Evolutionary conservation across 2,888 invertebrate genomes (phyloP), one percentile per base, ranked within the genome.

Genomic region (Tyria jacobaeae): DNA sequence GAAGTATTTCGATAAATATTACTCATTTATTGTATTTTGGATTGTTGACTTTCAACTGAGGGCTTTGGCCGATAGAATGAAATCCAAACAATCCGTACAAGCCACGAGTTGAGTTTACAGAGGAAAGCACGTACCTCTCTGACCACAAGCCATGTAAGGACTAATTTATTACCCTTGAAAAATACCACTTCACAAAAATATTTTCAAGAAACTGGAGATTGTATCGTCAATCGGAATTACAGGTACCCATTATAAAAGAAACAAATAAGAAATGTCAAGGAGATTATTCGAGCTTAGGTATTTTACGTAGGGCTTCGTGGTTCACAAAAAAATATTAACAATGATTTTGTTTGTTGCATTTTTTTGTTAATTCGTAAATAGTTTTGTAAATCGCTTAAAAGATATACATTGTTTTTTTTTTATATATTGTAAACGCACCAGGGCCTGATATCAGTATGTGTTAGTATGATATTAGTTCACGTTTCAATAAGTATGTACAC

Each of bases 51-150:
- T 57, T 62, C 55, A 57, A 66, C 55, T 53, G 57, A 53, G 76
- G 75, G 78, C 78, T 75, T 76, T 78, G 76, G 75, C 78, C 76
- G 76, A 70, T 73, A 75, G 68, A 77, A 71, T 74, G 72, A 66
- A 85, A 85, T 84, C 75, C 81, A 87, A 90, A 87, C 86, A 89
- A 82, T 81, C 78, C 76, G 21, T 44, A 79, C 79, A 79, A 84
- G 51, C 75, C 76, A 76, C 64, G 68, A 55, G 60, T 64, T 61
- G 74, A 80, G 86, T 86, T 87, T 82, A 78, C 83, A 83, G 74
- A 85, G 87, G 86, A 89, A 88, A 84, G 89, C 91, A 91, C 91
- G 91, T 89, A 87, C 79, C 70, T 67, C 81, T 78, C 84, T 81
- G 86, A 83, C 82, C 84, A 79, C 76, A 73, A 76, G 73, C 75